Conservation (phyloP, 30 jellyfish, hydroid and myxozoan genomes). For the Cassiopea xamachana region DNA sequence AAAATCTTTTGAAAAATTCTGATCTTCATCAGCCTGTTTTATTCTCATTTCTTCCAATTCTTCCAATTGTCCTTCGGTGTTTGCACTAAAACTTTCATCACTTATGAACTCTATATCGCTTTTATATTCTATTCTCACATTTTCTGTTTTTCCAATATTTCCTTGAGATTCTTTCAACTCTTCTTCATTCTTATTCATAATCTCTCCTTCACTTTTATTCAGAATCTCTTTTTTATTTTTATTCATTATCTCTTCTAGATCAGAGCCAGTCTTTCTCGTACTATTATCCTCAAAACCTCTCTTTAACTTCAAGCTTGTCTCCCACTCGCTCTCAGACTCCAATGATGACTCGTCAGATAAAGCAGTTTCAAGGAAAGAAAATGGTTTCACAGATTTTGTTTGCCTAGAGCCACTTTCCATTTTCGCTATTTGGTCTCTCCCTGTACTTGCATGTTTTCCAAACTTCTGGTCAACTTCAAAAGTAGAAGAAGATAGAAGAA, state of each 20-base stretch:
- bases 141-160: not conserved
- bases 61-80: constrained; percentile 69
- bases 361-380: constrained; percentile 43
- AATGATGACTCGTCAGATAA: constrained; percentile 50
- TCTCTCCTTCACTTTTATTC: not conserved
- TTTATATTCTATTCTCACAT: constrained; percentile 1
- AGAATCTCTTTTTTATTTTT: not conserved
- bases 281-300: not conserved
- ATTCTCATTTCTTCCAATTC: constrained; percentile 55
- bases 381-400: constrained; percentile 28
- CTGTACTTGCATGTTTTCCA: not conserved
- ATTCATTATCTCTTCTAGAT: not conserved
- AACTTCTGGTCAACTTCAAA: not conserved
- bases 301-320: constrained; percentile 28
- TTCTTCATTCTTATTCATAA: not conserved
- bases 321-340: constrained; percentile 83
- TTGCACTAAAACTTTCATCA: constrained; percentile 65
- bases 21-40: constrained; percentile 31
- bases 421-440: not conserved
- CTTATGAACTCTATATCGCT: constrained; percentile 66
- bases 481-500: too few species aligned
- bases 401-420: not conserved
- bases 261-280: not conserved
- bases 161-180: not conserved
- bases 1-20: constrained; percentile 21